Evolutionary conservation across 2,113 vertebrate genomes (phyloP), one percentile per base, ranked within the genome.

Genomic region (Arvicanthis niloticus): DNA sequence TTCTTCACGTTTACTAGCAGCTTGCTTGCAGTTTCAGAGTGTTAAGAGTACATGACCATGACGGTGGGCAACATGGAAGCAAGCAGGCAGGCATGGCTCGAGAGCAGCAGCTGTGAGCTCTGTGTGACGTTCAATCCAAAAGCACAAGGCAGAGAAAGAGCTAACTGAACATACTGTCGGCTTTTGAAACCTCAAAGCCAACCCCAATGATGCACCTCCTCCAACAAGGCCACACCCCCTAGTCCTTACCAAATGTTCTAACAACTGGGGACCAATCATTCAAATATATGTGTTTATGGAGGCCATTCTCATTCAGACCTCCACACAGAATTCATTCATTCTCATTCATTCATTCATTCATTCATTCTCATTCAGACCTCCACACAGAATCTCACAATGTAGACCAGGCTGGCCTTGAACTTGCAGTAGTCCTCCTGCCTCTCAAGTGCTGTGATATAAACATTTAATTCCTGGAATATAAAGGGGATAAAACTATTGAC

Each of bases 391-490:
- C 40, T 86, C 17, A 67, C 60, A 10, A 65, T 8, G 3, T 68
- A 68, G 84, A 68, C 5, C 19, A 67, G 82, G 60, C 60, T 67
- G 16, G 60, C 40, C 60, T 31, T 85, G n/a, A 85, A 34, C 40
- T 85, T 45, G 16, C 29, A 48, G 62, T 37, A 31, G 31, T 48
- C 29, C 58, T 48, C 45, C 11, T 34, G 6, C 40, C 40, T 86
- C 42, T 17, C 9, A 70, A 37, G 29, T 51, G 21, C 62, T 24
- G 19, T n/a, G 31, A 88, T 21, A 70, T n/a, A 70, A 88, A 88
- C 26, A 51, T 19, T 29, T 91, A 89, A 95, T 6, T 77, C 48
- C 77, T 94, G 13, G 73, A 24, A 90, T 45, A 65, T 51, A 94
- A 91, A 94, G 58, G 65, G 62, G 26, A 9, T n/a, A 89, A 62